A percentile compares a stretch with the other conserved stretches of the same genome.
Evolutionary conservation across 1,140 invertebrate species (phyloP).

Genomic region (Tetragonula clypearis): DNA sequence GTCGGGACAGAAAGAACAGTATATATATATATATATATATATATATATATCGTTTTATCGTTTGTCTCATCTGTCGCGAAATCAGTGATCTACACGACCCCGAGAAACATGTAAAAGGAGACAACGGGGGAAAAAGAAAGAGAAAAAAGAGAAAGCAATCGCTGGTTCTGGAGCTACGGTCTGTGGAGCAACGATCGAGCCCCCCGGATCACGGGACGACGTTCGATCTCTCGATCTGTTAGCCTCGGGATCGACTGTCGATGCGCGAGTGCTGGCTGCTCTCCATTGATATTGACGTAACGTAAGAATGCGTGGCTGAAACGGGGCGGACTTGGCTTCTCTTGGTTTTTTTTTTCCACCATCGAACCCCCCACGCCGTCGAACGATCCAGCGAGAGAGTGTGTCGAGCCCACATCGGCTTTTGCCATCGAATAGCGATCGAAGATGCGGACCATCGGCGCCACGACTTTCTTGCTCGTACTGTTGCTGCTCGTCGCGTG

Average conservation of each 20-base stretch:
- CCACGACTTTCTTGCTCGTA: constrained; percentile 62
- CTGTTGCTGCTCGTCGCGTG: constrained; percentile 73
- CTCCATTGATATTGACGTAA: constrained; percentile 48
- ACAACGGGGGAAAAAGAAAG: constrained; percentile 26
- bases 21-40: too few relatives aligned
- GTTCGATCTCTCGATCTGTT: constrained; percentile 47
- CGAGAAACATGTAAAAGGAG: constrained; percentile 55
- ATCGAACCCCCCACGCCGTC: not conserved
- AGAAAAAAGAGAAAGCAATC: constrained; percentile 1
- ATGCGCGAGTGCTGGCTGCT: constrained; percentile 50
- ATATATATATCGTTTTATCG: not conserved
- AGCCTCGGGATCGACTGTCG: constrained; percentile 36
- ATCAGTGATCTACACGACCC: constrained; percentile 19
- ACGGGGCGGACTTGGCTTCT: constrained; percentile 15
- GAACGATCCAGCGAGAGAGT: constrained; percentile 8
- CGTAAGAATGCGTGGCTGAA: constrained; percentile 62
- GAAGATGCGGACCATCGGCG: constrained; percentile 64
- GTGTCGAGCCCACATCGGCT: constrained; percentile 14
- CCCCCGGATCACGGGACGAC: constrained; percentile 38
- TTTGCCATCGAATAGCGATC: constrained; percentile 47
- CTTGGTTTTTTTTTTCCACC: constrained; percentile 19
- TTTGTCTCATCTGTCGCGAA: not conserved
- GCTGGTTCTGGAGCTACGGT: not conserved
- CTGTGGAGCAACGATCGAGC: constrained; percentile 21
- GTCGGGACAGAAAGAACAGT: not conserved